Evolutionary conservation across 1,140 invertebrate genomes (phyloP).

Genomic region (Tenebrio molitor): DNA sequence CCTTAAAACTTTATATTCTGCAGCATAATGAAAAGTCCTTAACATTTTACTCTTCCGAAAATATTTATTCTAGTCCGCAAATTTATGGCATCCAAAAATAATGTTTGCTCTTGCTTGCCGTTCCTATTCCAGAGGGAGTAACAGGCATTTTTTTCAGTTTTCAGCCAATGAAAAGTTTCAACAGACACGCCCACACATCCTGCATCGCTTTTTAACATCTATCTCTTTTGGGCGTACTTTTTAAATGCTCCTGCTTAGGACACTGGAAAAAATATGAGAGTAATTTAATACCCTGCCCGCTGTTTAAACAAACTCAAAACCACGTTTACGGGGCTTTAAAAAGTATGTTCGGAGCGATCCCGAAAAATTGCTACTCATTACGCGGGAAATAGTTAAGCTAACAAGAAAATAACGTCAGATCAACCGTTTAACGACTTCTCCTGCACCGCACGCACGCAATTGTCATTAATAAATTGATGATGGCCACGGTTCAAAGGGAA

Average conservation of each 20-base stretch:
- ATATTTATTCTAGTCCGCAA: conserved; percentile 67
- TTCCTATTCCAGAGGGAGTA: conserved; percentile 62
- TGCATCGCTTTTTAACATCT: conserved; percentile 59
- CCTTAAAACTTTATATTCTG: conserved; percentile 66
- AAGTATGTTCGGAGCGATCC: conserved; percentile 56
- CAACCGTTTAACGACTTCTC: conserved; percentile 16
- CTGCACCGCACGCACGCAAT: neutral
- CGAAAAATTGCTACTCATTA: conserved; percentile 60
- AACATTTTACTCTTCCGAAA: conserved; percentile 67
- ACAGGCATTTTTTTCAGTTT: conserved; percentile 64
- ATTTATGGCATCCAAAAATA: conserved; percentile 68
- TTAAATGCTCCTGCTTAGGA: conserved; percentile 63
- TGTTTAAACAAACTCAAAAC: conserved; percentile 66
- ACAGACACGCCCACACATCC: conserved; percentile 57
- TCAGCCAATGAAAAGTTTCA: conserved; percentile 65
- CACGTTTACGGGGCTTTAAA: conserved; percentile 58
- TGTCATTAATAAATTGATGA: conserved; percentile 10
- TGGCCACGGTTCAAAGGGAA: neutral
- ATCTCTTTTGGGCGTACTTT: conserved; percentile 60
- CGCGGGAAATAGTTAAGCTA: conserved; percentile 51
- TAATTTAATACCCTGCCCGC: conserved; percentile 65
- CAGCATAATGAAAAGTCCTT: conserved; percentile 67
- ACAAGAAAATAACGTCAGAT: conserved; percentile 51
- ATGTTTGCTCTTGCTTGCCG: conserved; percentile 63
- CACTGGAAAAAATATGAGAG: conserved; percentile 65